phyloP scores from a whole-genome alignment of 2,888 invertebrate species.

The Brachycybe producta region DNA sequence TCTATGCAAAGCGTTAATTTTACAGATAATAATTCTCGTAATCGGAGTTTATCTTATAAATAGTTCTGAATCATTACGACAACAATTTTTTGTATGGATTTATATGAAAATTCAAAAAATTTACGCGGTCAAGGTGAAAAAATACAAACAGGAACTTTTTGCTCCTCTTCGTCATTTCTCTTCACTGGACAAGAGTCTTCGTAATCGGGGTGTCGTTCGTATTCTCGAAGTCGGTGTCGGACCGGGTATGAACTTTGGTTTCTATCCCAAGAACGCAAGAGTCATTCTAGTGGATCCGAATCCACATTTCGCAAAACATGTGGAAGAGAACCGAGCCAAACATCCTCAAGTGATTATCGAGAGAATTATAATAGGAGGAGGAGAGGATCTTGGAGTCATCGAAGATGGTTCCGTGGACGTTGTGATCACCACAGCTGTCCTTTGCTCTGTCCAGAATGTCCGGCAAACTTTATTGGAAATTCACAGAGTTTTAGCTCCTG shows the following conservation, averaged over 20 bases:
- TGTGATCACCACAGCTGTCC: slow-evolving; percentile 14
- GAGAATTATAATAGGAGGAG: slow-evolving; percentile 7
- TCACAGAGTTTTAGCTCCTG: slow-evolving; percentile 15
- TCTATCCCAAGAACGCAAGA: slow-evolving; percentile 14
- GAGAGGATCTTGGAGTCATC: slow-evolving; percentile 11
- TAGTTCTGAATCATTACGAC: not conserved
- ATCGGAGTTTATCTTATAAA: too few species aligned
- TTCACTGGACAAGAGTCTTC: slow-evolving; percentile 10
- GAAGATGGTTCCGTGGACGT: slow-evolving; percentile 17
- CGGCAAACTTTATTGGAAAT: slow-evolving; percentile 11
- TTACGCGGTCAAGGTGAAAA: not conserved
- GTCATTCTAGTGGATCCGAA: slow-evolving; percentile 17
- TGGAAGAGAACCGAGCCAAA: slow-evolving; percentile 6
- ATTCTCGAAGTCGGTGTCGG: slow-evolving; percentile 18
- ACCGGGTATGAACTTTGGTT: slow-evolving; percentile 16
- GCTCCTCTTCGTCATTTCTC: slow-evolving; percentile 4
- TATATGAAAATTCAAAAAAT: not conserved
- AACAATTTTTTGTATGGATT: not conserved
- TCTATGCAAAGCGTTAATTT: too few species aligned
- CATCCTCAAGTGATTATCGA: slow-evolving; percentile 12
- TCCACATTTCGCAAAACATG: slow-evolving; percentile 7
- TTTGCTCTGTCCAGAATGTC: slow-evolving; percentile 15
- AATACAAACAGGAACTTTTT: slow-evolving; percentile 14
- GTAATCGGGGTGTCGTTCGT: slow-evolving; percentile 7
- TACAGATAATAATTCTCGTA: too few species aligned